Percentiles rank a stretch among this genome's conserved stretches.
These are phyloP conservation scores for Synergus umbraculus DNA, from an alignment of 2,888 invertebrate genomes.

Conservation along the genomic window DNA sequence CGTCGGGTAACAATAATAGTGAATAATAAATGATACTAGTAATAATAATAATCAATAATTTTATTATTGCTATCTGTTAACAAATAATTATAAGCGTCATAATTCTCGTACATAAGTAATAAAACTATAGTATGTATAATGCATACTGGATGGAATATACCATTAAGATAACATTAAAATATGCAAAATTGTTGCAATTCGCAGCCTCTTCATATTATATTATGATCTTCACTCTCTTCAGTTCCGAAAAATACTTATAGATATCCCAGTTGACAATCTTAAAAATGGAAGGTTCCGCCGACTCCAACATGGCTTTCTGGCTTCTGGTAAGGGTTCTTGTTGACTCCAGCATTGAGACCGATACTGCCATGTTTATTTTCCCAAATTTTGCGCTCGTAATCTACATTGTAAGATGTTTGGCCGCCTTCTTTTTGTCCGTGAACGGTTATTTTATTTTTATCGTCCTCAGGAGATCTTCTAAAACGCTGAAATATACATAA, in stretches of 20 bases:
- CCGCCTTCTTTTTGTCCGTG: conserved; percentile 42
- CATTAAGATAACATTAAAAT: no score
- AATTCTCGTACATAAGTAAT: no score
- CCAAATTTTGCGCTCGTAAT: conserved; percentile 40
- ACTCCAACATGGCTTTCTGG: conserved; percentile 43
- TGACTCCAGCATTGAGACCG: conserved; percentile 43
- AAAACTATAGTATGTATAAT: no score
- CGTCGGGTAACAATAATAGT: no score
- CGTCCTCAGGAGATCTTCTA: conserved; percentile 22
- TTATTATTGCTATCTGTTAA: no score
- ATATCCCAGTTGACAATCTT: not conserved
- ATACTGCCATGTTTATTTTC: conserved; percentile 44
- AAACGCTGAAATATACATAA: conserved; percentile 5
- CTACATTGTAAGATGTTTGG: conserved; percentile 36
- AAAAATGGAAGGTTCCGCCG: conserved; percentile 31
- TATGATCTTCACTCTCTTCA: not conserved
- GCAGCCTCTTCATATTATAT: not conserved
- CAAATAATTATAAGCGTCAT: no score
- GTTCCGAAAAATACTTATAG: not conserved
- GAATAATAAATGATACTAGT: no score
- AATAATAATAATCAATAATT: not conserved
- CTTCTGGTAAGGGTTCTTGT: conserved; percentile 40
- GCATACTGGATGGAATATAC: no score
- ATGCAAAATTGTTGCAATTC: not conserved
- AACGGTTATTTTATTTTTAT: conserved; percentile 21